Evolutionary conservation across 2,113 vertebrate species (phyloP), one percentile per base, ranked within the genome.

Genomic region (Corythoichthys intestinalis): DNA sequence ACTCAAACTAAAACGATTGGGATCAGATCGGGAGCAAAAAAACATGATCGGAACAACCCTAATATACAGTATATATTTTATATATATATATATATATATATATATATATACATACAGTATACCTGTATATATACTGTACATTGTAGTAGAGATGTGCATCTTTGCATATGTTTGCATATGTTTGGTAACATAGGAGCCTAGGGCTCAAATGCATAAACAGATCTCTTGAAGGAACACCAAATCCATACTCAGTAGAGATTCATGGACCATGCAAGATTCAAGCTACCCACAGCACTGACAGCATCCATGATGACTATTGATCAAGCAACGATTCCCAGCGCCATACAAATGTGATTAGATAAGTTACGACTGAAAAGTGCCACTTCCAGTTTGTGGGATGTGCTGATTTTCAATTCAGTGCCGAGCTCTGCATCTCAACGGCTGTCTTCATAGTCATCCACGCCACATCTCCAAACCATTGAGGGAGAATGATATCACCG

Each of bases 241-340:
- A 89, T 90, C 90, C 72, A 87, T 89, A 89, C 86, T 81, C 82
- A 81, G 82, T 81, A 87, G 85, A 86, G 87, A 86, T 89, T 91
- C 87, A 86, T 77, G 83, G 82, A 87, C 79, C 85, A 83, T 83
- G 82, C 88, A 86, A 85, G 84, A 88, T 84, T 85, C 86, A 83
- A 83, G 73, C 82, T 79, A 76, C 70, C 74, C 72, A 47, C 70
- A 66, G 73, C 85, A 88, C 89, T 66, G 88, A 87, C 81, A 77
- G 80, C 77, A 83, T 84, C 76, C 88, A 86, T 85, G 85, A 91
- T 87, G 87, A 87, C 76, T 89, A 88, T 90, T 86, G 88, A 91
- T 90, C 76, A 83, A 41, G 53, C 80, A 84, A 76, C 80, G 85
- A 88, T 89, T 85, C 76, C 80, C 77, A 79, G 83, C 78, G 75